Evolutionary conservation across 2,113 vertebrate species (phyloP).

Genomic region (Colistium nudipinnis): DNA sequence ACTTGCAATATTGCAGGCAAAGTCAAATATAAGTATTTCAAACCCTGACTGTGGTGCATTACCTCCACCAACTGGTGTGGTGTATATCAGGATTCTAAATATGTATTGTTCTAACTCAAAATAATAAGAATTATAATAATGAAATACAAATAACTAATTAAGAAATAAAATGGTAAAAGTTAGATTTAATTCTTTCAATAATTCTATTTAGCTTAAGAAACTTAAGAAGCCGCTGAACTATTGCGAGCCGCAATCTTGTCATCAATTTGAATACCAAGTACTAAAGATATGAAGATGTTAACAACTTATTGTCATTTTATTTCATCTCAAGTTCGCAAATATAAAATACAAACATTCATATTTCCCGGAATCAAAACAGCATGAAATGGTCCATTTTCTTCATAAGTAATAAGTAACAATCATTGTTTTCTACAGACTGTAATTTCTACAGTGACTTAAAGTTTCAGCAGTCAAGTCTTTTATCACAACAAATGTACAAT

Average conservation of each 20-base stretch:
- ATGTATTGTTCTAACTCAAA: too few relatives aligned
- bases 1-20: too few relatives aligned
- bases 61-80: too few relatives aligned
- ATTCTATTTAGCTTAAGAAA: too few relatives aligned
- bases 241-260: background rate
- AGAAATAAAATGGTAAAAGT: too few relatives aligned
- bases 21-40: too few relatives aligned
- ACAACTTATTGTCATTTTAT: constrained; percentile 32
- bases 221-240: too few relatives aligned
- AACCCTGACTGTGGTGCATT: too few relatives aligned
- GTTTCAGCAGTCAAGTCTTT: constrained; percentile 6
- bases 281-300: background rate
- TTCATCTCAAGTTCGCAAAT: constrained; percentile 50
- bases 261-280: background rate
- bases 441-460: constrained; percentile 8
- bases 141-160: too few relatives aligned
- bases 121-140: too few relatives aligned
- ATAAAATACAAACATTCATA: constrained; percentile 56
- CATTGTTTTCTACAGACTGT: constrained; percentile 6
- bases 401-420: constrained; percentile 5
- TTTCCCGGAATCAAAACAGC: constrained; percentile 33
- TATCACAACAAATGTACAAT: constrained; percentile 27
- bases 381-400: constrained; percentile 10
- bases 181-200: too few relatives aligned
- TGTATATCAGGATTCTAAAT: too few relatives aligned